Evolutionary conservation across 2,113 vertebrate genomes (phyloP), one percentile per base, ranked within the genome.

Genomic region (Pundamilia nyererei): DNA sequence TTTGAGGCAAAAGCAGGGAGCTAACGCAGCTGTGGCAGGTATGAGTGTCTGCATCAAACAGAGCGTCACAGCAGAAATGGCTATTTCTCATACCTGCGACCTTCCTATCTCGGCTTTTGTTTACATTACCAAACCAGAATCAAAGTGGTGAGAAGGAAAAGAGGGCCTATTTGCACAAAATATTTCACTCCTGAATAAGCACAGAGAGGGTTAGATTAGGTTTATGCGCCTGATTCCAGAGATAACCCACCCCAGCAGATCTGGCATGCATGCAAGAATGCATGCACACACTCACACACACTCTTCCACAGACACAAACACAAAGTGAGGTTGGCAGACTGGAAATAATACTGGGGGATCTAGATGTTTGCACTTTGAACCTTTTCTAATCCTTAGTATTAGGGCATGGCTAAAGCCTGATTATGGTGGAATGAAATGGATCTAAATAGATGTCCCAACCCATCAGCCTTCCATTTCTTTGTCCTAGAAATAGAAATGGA

Each of bases 331-430:
- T 87, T 94, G 93, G 90, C 93, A 94, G 95, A 95, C 94, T 94
- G 94, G 93, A 95, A 95, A 95, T 95, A 94, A 95, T 93, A 89
- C 92, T 40, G 56, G 84, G 80, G 89, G 94, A 93, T 94, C 90
- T 91, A 80, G 91, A 95, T 96, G 93, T 95, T 95, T 96, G 95
- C 95, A 94, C 95, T 96, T 94, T 96, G 95, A 94, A 96, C 95
- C 93, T 92, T 91, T 92, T 94, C 91, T 95, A 96, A 96, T 96
- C 94, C 94, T 2, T 51, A 91, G 94, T 94, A 95, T 94, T 94
- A 94, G 94, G 94, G 80, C 93, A 93, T 87, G 92, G 90, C 91
- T 94, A 93, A 95, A 95, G 91, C 93, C 93, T 93, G 94, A 95
- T 96, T 95, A 96, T 84, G 89, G 92, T 40, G 84, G 92, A 94